Base-by-base conservation (phyloP, 64 coral and sea anemone genomes). In the Porites australiensis region DNA sequence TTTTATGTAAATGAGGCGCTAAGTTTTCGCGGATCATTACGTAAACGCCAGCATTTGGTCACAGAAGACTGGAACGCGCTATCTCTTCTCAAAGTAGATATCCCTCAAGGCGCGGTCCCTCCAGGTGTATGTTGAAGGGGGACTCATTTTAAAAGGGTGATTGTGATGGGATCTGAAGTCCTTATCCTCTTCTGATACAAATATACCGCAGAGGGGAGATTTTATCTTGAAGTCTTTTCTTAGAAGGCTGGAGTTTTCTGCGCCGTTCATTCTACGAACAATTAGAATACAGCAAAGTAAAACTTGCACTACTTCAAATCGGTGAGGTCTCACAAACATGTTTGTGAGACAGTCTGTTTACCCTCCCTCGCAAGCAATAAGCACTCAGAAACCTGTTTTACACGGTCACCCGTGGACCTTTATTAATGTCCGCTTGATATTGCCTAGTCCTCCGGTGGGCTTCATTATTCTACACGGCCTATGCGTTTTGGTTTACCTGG, bases 21-120 rank as follows among this genome's bases (percentile, higher is more conserved):
- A 2, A 64, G 13, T 64, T 64, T 64, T 16, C 18, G 1, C 13
- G 13, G 62, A 64, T 64, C 18, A 64, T 1, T 64, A 16, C 18
- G 13, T 4, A 64, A 64, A 13, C 27, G 27, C 62, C 62, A 64
- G 18, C 8, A 19, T 16, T 64, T 19, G 62, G 62, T 9, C 46
- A 46, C 12, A 48, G 37, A 37, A 64, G 62, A 64, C 62, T 64
- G 8, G 12, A 57, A 9, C 2, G 62, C 4, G 2, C 43, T 51
- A 93, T 53, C 90, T 59, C 60, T 81, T 83, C 75, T 93, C 90
- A 58, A 93, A 93, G 58, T 87, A 93, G 20, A 93, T 10, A 50
- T 93, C 90, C 6, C 90, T 51, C 19, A 77, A 19, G 2, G 63
- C 81, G 23, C 90, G 82, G 74, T 93, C 90, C 75, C 81, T 86